Evolutionary conservation across 2,113 vertebrate genomes (phyloP), one percentile per base, ranked within the genome.

Genomic region (Caranx melampygus): DNA sequence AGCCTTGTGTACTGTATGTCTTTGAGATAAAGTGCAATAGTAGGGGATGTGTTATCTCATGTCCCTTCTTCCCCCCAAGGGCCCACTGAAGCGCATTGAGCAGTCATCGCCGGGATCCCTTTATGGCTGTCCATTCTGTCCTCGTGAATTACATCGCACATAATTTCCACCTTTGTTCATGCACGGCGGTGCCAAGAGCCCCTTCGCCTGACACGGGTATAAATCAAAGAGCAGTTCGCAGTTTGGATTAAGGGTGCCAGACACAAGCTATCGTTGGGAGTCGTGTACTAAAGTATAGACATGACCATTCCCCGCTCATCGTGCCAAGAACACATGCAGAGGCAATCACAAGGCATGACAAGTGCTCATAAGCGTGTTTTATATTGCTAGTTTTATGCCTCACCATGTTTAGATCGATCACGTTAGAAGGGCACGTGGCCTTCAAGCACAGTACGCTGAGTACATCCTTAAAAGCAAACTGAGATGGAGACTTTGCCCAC

Each of bases 101-200:
- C 69, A 81, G 87, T 81, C 84, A 79, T 83, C 90, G 79, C 82
- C 15, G 35, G 40, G 69, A 84, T 84, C 79, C 80, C 75, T 92
- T 92, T 89, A 91, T 77, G 85, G 90, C 78, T 75, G 77, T 90
- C 89, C 83, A 79, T 88, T 87, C 88, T 86, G 87, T 85, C 79
- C 74, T 49, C 60, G 21, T 88, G 89, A 91, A 91, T 90, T 91
- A 90, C 84, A 79, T 72, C 66, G 58, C 72, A 83, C 82, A 86
- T 90, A 72, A 89, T 85, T 89, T 82, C 70, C 79, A 86, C 85
- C 81, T 90, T 88, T 89, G 86, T 88, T 91, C 82, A 70, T 75
- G 81, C 76, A 71, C 67, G 3, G 57, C 37, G 20, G 35, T 84
- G 82, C 84, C 87, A 75, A 66, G 57, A 90, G 82, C 80, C 78